phyloP scores from a whole-genome alignment of 2,113 vertebrate genomes.

The Lepisosteus oculatus region DNA sequence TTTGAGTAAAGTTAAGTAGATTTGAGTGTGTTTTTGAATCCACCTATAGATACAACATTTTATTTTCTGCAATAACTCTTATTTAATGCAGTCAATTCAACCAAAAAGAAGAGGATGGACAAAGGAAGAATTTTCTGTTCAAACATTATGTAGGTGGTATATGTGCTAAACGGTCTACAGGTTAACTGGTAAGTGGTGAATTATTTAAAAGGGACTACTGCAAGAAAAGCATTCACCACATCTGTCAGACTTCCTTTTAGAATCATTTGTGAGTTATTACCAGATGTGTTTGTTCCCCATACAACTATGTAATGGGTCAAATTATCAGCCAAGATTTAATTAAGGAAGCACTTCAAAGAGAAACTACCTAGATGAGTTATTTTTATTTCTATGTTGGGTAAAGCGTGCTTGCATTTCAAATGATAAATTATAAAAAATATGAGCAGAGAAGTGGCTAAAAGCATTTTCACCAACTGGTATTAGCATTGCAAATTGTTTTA shows the following conservation, averaged over 20 bases:
- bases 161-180: conserved; percentile 50
- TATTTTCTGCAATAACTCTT: conserved; percentile 24
- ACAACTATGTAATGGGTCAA: conserved; percentile 84
- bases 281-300: conserved; percentile 88
- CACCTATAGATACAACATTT: not conserved
- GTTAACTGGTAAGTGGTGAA: conserved; percentile 60
- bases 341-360: conserved; percentile 71
- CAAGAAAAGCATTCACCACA: conserved; percentile 74
- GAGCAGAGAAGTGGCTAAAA: not conserved
- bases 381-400: conserved; percentile 23
- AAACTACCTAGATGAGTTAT: conserved; percentile 51
- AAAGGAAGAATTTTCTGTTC: conserved; percentile 46
- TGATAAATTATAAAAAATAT: not conserved
- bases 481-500: no score
- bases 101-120: conserved; percentile 50
- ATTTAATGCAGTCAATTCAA: conserved; percentile 33
- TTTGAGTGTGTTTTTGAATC: not conserved
- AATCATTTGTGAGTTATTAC: conserved; percentile 46
- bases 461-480: no score
- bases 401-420: conserved; percentile 11
- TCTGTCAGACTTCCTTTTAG: conserved; percentile 81
- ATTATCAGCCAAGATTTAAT: conserved; percentile 83
- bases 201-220: conserved; percentile 74
- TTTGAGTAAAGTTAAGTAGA: not conserved
- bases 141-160: conserved; percentile 62